These are phyloP conservation scores for Gadopsis marmoratus DNA, from an alignment of 2,797 vertebrate species.

Conservation along the genomic window DNA sequence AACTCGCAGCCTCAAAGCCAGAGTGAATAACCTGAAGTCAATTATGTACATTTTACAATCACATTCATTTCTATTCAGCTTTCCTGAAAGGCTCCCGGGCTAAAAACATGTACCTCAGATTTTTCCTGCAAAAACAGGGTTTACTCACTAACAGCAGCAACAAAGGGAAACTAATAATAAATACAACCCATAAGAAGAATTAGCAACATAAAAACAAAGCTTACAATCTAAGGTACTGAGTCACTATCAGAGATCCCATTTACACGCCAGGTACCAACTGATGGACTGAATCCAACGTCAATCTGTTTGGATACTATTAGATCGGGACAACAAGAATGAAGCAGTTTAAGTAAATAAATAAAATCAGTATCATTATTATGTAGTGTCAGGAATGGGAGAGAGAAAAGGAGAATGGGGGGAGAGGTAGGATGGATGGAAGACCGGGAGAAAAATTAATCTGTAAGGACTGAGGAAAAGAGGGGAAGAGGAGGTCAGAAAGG, in stretches of 20 bases:
- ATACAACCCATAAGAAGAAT: conserved; percentile 24
- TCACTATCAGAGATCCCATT: conserved; percentile 24
- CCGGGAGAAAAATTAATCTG: neutral
- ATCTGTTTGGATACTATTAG: conserved; percentile 20
- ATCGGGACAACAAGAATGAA: conserved; percentile 36
- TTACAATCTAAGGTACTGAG: neutral
- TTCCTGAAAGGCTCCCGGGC: conserved; percentile 58
- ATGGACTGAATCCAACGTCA: conserved; percentile 32
- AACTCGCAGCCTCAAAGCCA: conserved; percentile 50
- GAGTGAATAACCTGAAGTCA: conserved; percentile 39
- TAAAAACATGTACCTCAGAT: conserved; percentile 11
- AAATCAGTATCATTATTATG: conserved; percentile 29
- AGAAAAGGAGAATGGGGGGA: neutral
- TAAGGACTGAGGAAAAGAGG: conserved; percentile 26
- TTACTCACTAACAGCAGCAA: conserved; percentile 23
- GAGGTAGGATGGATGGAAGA: conserved; percentile 45
- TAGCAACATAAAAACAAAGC: conserved; percentile 34
- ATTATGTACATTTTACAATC: conserved; percentile 64
- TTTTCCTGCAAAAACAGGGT: conserved; percentile 12
- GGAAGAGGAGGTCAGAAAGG: neutral
- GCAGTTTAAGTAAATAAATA: conserved; percentile 53
- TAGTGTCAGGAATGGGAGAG: conserved; percentile 15
- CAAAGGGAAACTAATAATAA: conserved; percentile 24
- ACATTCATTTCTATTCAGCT: conserved; percentile 41
- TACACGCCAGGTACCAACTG: conserved; percentile 45